A percentile compares a stretch with the other conserved stretches of the same genome.
Evolutionary conservation across 2,888 invertebrate species (phyloP).

Genomic region (Trissonchulus sp.): DNA sequence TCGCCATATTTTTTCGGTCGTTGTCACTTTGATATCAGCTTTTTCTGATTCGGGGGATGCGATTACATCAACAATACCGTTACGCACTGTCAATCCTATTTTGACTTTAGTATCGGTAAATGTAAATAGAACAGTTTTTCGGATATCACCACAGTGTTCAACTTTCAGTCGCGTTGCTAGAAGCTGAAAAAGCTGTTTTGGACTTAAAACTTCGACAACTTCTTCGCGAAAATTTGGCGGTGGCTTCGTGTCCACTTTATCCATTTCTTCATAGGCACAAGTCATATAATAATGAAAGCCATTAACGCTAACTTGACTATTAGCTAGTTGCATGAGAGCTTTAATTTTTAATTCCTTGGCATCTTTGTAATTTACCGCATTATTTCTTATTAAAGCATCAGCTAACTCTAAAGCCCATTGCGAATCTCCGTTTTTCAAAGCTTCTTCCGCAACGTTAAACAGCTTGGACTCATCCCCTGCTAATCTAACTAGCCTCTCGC

Average conservation of each 20-base stretch:
- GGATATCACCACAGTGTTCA: neutral
- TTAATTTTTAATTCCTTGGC: constrained; percentile 10
- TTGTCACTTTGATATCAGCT: neutral
- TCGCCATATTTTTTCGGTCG: neutral
- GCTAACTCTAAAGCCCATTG: constrained; percentile 18
- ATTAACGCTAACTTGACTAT: constrained; percentile 7
- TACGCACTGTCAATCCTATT: neutral
- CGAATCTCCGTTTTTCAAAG: neutral
- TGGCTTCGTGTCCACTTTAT: neutral
- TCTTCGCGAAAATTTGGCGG: neutral
- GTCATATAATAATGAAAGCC: constrained; percentile 11
- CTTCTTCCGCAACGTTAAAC: neutral
- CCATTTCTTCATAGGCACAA: neutral
- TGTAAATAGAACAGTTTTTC: neutral
- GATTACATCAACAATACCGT: neutral
- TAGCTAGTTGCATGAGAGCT: neutral
- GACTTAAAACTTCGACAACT: neutral
- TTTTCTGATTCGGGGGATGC: neutral
- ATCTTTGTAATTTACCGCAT: neutral
- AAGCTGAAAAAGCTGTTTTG: neutral
- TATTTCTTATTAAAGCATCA: no score
- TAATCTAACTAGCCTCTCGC: neutral
- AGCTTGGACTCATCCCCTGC: neutral
- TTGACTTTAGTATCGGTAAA: neutral
- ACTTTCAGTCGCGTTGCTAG: neutral